phyloP scores from a whole-genome alignment of 2,888 invertebrate genomes.

The Blastobasis lacticolella region DNA sequence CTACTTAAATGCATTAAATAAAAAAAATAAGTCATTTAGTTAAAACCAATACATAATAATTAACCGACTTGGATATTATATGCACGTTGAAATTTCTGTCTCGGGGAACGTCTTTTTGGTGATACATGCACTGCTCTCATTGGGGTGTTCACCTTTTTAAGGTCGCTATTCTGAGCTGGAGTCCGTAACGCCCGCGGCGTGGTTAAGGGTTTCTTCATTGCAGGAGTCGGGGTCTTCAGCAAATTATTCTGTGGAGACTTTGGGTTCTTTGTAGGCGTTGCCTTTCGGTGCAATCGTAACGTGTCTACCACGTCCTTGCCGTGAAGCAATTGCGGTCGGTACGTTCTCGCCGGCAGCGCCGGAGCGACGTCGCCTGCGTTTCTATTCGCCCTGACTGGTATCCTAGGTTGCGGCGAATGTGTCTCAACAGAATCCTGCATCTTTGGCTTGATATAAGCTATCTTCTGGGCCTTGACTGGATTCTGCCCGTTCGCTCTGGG shows the following conservation, averaged over 20 bases:
- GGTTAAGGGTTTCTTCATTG: constrained; percentile 75
- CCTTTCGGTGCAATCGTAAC: constrained; percentile 39
- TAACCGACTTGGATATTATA: constrained; percentile 18
- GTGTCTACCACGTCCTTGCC: constrained; percentile 35
- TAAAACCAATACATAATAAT: constrained; percentile 12
- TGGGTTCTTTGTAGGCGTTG: constrained; percentile 46
- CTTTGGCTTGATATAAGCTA: constrained; percentile 43
- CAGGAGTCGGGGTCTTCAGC: constrained; percentile 58
- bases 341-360: constrained; percentile 22
- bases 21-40: constrained; percentile 3
- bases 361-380: constrained; percentile 24
- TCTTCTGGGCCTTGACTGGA: constrained; percentile 37
- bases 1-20: constrained; percentile 14
- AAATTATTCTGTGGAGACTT: constrained; percentile 42
- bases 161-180: constrained; percentile 46
- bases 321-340: constrained; percentile 22
- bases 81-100: constrained; percentile 39
- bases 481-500: constrained; percentile 48
- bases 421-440: constrained; percentile 16
- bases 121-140: constrained; percentile 66
- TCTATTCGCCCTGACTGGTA: constrained; percentile 25
- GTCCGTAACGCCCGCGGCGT: constrained; percentile 72
- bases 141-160: constrained; percentile 74
- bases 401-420: constrained; percentile 11
- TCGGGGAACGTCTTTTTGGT: constrained; percentile 57